Percentiles rank a stretch among this genome's conserved stretches.
Conservation (phyloP, 2,113 vertebrate genomes). For the Cariama cristata region DNA sequence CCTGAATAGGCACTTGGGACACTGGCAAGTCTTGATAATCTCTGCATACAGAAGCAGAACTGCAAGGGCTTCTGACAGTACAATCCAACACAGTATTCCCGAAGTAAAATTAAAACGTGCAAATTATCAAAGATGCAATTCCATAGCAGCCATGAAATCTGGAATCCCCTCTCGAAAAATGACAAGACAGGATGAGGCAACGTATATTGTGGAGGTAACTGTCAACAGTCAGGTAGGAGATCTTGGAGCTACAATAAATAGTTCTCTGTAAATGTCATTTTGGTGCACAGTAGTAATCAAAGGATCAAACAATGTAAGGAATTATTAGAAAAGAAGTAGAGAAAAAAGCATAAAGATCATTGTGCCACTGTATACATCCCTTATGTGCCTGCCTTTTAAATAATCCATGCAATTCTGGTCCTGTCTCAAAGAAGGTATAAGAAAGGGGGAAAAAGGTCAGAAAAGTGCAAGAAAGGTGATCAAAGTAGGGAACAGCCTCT, state of each 20-base stretch:
- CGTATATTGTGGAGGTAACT: accelerated
- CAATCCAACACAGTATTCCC: not conserved
- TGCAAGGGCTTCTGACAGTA: not conserved
- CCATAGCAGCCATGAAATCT: not conserved
- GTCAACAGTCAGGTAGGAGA: not conserved
- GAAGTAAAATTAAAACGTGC: not conserved
- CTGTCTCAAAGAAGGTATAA: not conserved
- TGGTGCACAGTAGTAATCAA: not conserved
- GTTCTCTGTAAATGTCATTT: not conserved
- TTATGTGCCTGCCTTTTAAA: not conserved
- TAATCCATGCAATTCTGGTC: not conserved
- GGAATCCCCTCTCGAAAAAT: not conserved
- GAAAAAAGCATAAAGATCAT: not conserved
- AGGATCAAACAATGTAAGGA: not conserved
- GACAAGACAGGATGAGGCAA: not conserved
- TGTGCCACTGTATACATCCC: not conserved
- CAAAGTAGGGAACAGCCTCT: not conserved
- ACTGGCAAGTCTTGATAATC: not conserved
- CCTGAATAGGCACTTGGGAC: not conserved
- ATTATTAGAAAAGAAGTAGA: not conserved
- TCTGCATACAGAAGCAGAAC: not conserved
- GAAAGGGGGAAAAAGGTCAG: not conserved
- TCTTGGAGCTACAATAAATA: not conserved
- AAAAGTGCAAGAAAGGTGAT: not conserved
- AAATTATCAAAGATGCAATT: not conserved